Percentiles rank a stretch among this genome's conserved stretches.
Conservation (phyloP, 64 coral and sea anemone species). For the Stylophora pistillata region DNA sequence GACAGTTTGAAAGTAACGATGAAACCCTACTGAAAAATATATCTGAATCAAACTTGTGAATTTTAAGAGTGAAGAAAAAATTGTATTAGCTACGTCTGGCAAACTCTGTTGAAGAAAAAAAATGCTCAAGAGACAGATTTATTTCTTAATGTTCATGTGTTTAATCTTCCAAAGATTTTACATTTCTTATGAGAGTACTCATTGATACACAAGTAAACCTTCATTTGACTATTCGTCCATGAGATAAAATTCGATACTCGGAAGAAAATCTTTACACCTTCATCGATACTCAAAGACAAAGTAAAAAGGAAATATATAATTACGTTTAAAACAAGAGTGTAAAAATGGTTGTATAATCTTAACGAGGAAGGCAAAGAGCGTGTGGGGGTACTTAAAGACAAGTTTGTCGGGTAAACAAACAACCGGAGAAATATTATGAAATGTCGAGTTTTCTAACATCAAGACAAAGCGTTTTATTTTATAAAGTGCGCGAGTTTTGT, state of each 20-base stretch:
- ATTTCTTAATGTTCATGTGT: background rate
- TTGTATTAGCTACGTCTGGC: background rate
- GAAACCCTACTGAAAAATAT: background rate
- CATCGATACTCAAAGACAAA: background rate
- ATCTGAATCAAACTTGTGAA: background rate
- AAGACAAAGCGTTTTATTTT: slow-evolving; percentile 48
- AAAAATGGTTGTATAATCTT: slow-evolving; percentile 49
- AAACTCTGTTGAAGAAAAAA: too few relatives aligned
- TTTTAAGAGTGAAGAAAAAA: background rate
- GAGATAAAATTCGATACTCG: slow-evolving; percentile 34
- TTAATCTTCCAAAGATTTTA: background rate
- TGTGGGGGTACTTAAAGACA: slow-evolving; percentile 26
- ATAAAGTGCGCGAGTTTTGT: slow-evolving; percentile 25
- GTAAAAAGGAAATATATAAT: slow-evolving; percentile 45
- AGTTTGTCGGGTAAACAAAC: slow-evolving; percentile 11
- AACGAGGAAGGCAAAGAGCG: slow-evolving; percentile 2
- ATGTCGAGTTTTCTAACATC: slow-evolving; percentile 29
- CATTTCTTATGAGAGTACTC: background rate
- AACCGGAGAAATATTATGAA: slow-evolving; percentile 23
- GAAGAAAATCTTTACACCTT: background rate
- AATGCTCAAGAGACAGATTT: background rate
- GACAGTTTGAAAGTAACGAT: background rate
- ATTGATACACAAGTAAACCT: slow-evolving; percentile 1
- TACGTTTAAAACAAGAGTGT: slow-evolving; percentile 8
- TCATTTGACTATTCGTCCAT: slow-evolving; percentile 13